A percentile compares a stretch with the other conserved stretches of the same genome.
Conservation (phyloP, 1,140 invertebrate species). For the Dreissena polymorpha region DNA sequence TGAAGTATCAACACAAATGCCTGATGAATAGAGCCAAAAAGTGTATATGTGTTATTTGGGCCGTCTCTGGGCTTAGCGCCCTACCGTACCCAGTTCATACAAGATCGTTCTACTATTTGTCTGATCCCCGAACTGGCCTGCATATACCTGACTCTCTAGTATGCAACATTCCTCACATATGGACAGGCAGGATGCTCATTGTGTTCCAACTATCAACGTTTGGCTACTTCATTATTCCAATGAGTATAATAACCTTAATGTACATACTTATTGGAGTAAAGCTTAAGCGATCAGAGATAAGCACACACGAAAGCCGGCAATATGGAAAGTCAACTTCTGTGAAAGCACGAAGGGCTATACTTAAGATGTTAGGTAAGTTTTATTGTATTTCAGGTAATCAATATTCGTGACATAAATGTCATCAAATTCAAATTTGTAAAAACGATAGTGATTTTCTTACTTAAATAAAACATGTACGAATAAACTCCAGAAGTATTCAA, state of each 20-base stretch:
- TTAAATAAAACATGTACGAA: no score
- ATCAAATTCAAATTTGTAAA: no score
- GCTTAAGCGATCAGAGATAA: slow-evolving; percentile 41
- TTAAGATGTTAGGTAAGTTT: slow-evolving; percentile 76
- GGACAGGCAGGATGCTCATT: slow-evolving; percentile 70
- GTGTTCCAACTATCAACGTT: slow-evolving; percentile 78
- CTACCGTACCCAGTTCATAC: slow-evolving; percentile 82
- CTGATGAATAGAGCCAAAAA: slow-evolving; percentile 89
- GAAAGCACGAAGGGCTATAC: slow-evolving; percentile 71
- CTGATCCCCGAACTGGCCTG: slow-evolving; percentile 43
- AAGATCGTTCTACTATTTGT: slow-evolving; percentile 58
- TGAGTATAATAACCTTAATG: slow-evolving; percentile 77
- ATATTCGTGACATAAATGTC: no score
- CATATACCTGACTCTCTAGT: slow-evolving; percentile 69
- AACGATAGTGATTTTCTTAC: no score
- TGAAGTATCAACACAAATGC: slow-evolving; percentile 91
- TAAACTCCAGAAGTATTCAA: no score
- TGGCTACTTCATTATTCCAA: slow-evolving; percentile 79
- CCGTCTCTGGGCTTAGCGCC: slow-evolving; percentile 87
- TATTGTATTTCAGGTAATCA: not conserved
- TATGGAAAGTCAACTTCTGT: slow-evolving; percentile 15
- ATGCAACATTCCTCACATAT: slow-evolving; percentile 74
- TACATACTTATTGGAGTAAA: slow-evolving; percentile 71
- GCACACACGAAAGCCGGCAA: slow-evolving; percentile 53
- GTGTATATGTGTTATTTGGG: slow-evolving; percentile 90